These are phyloP conservation scores for Pogonomyrmex californicus DNA, from an alignment of 1,140 invertebrate genomes.

Conservation along the genomic window DNA sequence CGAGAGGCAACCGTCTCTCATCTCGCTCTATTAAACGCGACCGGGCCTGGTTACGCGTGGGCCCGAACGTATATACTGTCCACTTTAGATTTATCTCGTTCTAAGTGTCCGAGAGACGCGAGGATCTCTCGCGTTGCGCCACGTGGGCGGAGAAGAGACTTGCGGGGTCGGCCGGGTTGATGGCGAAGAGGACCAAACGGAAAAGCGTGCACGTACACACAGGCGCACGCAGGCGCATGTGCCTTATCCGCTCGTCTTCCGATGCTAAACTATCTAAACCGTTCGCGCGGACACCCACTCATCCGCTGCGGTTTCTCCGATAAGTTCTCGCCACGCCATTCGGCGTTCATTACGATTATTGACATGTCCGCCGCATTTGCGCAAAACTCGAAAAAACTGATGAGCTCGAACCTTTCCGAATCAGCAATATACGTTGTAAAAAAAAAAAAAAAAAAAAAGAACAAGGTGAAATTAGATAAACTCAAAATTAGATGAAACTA, in stretches of 20 bases:
- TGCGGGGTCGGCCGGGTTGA: constrained; percentile 13
- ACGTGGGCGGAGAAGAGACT: constrained; percentile 50
- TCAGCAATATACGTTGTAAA: neutral
- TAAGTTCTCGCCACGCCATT: neutral
- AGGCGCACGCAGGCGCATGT: neutral
- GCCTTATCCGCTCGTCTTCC: constrained; percentile 32
- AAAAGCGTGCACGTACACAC: constrained; percentile 44
- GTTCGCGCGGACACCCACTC: constrained; percentile 47
- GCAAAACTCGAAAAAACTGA: neutral
- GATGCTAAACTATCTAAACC: constrained; percentile 55
- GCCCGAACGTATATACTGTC: constrained; percentile 23
- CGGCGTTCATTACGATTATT: constrained; percentile 6
- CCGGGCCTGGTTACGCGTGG: constrained; percentile 36
- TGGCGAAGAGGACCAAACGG: constrained; percentile 41
- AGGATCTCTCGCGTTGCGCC: constrained; percentile 29
- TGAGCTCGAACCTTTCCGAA: neutral
- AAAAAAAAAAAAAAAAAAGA: too few relatives aligned
- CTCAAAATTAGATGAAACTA: too few relatives aligned
- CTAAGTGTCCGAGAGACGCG: constrained; percentile 54
- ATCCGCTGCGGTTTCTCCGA: constrained; percentile 19
- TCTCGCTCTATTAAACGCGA: constrained; percentile 4
- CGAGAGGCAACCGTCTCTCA: too few relatives aligned
- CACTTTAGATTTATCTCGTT: constrained; percentile 64
- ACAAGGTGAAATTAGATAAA: too few relatives aligned
- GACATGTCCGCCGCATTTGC: neutral